Percentiles rank a stretch among this genome's conserved stretches.
Evolutionary conservation across 64 coral and sea anemone genomes (phyloP).

Genomic region (Dendronephthya gigantea): DNA sequence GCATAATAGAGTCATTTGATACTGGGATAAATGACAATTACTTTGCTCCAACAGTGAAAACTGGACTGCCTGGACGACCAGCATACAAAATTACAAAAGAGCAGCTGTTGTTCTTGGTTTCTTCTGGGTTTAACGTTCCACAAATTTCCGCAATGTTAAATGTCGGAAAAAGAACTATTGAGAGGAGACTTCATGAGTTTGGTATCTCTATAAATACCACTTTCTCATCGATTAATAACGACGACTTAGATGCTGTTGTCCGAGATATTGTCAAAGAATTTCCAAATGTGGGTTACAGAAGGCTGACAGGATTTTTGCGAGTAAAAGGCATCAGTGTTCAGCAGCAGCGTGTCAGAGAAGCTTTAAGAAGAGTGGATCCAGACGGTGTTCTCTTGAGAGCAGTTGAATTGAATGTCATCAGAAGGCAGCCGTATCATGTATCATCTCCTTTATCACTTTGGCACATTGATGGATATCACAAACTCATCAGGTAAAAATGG

Average conservation of each 20-base stretch:
- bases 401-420: conserved; percentile 3
- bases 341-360: conserved; percentile 16
- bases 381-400: conserved; percentile 19
- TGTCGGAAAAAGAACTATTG: conserved; percentile 7
- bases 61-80: no score
- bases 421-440: conserved; percentile 11
- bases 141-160: not conserved
- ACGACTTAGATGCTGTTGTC: conserved; percentile 22
- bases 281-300: conserved; percentile 31
- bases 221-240: not conserved
- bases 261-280: conserved; percentile 24
- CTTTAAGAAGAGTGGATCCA: conserved; percentile 25
- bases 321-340: conserved; percentile 19
- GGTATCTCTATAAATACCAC: not conserved
- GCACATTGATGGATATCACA: conserved; percentile 41
- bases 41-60: no score
- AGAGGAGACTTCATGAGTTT: conserved; percentile 29
- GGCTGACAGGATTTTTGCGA: conserved; percentile 33
- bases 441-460: conserved; percentile 12
- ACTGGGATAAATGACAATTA: no score
- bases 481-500: conserved; percentile 33
- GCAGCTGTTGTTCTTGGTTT: no score
- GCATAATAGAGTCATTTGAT: no score
- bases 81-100: no score
- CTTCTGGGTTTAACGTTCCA: no score